Percentiles rank a stretch among this genome's conserved stretches.
Conservation (phyloP, 2,113 vertebrate genomes). For the Aix galericulata region DNA sequence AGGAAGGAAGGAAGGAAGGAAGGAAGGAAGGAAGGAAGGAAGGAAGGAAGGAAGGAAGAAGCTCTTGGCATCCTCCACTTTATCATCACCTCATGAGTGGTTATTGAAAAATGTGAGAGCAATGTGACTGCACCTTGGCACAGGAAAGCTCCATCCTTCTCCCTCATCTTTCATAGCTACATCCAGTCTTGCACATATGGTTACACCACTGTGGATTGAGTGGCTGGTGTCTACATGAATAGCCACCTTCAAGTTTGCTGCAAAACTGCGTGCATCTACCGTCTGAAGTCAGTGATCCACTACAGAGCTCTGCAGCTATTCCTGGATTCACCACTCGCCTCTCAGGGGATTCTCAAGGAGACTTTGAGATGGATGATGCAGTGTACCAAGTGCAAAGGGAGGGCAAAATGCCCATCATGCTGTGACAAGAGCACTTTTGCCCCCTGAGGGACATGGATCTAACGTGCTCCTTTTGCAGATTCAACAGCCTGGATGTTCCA, state of each 20-base stretch:
- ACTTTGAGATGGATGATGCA: not conserved
- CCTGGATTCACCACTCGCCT: not conserved
- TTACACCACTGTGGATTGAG: not conserved
- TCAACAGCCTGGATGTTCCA: not conserved
- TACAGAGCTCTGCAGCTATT: not conserved
- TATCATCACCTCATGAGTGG: not conserved
- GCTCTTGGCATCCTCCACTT: too few species aligned
- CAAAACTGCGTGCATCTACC: not conserved
- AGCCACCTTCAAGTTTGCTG: not conserved
- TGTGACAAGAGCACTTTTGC: not conserved
- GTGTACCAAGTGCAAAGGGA: not conserved
- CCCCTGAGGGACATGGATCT: fast-evolving
- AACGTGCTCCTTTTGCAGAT: not conserved
- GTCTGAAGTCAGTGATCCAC: not conserved
- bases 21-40: not conserved
- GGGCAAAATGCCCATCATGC: not conserved
- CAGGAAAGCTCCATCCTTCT: not conserved
- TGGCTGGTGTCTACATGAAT: fast-evolving
- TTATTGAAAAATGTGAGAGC: not conserved
- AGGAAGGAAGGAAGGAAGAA: not conserved
- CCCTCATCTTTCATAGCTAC: not conserved
- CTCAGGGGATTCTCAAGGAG: not conserved
- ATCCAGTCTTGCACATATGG: not conserved
- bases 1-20: not conserved
- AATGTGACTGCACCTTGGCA: not conserved